Percentiles rank a stretch among this genome's conserved stretches.
Evolutionary conservation across 23 tunicate species (phyloP).

Genomic region (Oikopleura albicans): DNA sequence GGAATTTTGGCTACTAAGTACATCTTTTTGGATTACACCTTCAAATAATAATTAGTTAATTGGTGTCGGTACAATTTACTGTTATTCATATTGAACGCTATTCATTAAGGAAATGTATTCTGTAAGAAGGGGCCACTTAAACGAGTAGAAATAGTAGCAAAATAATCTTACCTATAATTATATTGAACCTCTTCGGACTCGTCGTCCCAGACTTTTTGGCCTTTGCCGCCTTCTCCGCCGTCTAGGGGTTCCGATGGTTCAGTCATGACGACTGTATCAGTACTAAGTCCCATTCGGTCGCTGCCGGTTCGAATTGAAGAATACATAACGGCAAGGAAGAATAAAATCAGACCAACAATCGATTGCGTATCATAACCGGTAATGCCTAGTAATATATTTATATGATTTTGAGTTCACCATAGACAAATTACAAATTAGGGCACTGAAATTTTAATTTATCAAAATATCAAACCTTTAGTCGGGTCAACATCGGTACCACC

Average conservation of each 20-base stretch:
- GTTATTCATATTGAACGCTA: no score
- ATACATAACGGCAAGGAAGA: constrained; percentile 62
- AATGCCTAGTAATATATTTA: constrained; percentile 4
- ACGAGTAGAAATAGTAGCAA: no score
- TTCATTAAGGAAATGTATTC: no score
- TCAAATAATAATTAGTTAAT: no score
- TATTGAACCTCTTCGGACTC: constrained; percentile 60
- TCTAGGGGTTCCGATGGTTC: background rate
- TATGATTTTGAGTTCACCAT: no score
- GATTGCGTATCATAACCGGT: constrained; percentile 40
- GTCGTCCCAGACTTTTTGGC: constrained; percentile 46
- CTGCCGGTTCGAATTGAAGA: constrained; percentile 12
- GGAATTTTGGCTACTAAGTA: no score
- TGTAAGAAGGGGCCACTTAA: no score
- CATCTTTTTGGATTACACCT: no score
- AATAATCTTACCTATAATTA: constrained; percentile 49
- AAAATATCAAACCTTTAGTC: background rate
- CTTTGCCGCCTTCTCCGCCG: background rate
- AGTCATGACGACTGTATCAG: constrained; percentile 1
- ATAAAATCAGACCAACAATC: constrained; percentile 53
- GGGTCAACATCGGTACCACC: background rate
- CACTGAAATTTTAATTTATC: no score
- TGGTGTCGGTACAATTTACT: no score
- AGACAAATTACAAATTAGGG: no score
- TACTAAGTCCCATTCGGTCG: constrained; percentile 12